Conservation (phyloP, 2,797 vertebrate genomes). For the Enteromius trimaculatus region DNA sequence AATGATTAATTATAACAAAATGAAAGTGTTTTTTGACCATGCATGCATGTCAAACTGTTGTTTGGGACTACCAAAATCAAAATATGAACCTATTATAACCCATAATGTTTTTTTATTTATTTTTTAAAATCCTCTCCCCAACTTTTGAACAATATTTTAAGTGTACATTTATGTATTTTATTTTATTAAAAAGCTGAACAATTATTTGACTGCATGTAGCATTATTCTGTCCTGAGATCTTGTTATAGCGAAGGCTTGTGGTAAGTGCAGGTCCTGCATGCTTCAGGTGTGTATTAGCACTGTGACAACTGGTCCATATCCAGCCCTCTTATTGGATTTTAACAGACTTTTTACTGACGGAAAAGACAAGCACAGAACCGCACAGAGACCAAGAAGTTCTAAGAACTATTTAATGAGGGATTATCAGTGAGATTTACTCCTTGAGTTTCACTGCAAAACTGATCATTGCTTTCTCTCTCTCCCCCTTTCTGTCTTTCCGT, state of each 20-base stretch:
- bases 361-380: constrained; percentile 24
- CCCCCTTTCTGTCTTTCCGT: not conserved
- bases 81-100: too few species aligned
- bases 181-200: not conserved
- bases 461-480: not conserved
- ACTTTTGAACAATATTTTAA: not conserved
- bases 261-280: not conserved
- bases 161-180: not conserved
- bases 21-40: too few species aligned
- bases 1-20: too few species aligned
- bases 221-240: not conserved
- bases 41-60: too few species aligned
- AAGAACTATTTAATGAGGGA: constrained; percentile 53
- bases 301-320: constrained; percentile 26
- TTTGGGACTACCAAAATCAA: too few species aligned
- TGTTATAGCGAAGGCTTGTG: not conserved
- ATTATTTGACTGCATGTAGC: not conserved
- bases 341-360: constrained; percentile 16
- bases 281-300: not conserved
- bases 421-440: constrained; percentile 39
- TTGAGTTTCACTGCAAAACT: constrained; percentile 32
- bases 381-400: constrained; percentile 34
- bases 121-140: too few species aligned
- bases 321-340: constrained; percentile 22
- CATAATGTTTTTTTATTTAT: too few species aligned